Evolutionary conservation across 2,888 invertebrate genomes (phyloP).

Genomic region (Drosophila meridionalis): DNA sequence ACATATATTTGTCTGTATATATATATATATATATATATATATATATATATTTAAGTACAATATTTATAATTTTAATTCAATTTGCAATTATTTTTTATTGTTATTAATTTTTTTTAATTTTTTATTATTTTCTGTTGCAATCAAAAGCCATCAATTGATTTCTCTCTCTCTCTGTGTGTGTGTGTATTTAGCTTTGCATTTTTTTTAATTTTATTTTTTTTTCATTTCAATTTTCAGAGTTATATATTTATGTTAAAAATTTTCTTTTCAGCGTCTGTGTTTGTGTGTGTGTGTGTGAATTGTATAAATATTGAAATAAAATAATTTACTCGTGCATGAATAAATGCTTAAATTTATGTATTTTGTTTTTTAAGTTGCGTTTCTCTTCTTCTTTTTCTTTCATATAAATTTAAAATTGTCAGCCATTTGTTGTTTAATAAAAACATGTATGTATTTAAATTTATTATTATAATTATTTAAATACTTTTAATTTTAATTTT

Average conservation of each 20-base stretch:
- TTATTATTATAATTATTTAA: constrained; percentile 17
- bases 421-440: constrained; percentile 71
- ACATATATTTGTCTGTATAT: constrained; percentile 20
- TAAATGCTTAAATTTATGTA: constrained; percentile 70
- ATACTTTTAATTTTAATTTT: constrained; percentile 16
- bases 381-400: constrained; percentile 22
- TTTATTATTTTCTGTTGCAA: constrained; percentile 7
- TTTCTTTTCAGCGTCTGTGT: constrained; percentile 9
- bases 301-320: constrained; percentile 61
- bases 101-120: not conserved
- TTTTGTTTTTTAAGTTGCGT: constrained; percentile 18
- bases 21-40: constrained; percentile 3
- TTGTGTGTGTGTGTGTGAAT: constrained; percentile 18
- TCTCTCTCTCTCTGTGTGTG: constrained; percentile 6
- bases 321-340: constrained; percentile 74
- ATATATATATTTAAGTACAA: constrained; percentile 9
- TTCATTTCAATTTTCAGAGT: constrained; percentile 13
- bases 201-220: not conserved
- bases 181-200: constrained; percentile 22
- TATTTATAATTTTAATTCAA: constrained; percentile 45
- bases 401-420: constrained; percentile 79
- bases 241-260: constrained; percentile 3
- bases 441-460: constrained; percentile 62
- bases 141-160: constrained; percentile 32
- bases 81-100: constrained; percentile 20